phyloP scores from a whole-genome alignment of 2,797 vertebrate species.

The Rhinoraja longicauda region DNA sequence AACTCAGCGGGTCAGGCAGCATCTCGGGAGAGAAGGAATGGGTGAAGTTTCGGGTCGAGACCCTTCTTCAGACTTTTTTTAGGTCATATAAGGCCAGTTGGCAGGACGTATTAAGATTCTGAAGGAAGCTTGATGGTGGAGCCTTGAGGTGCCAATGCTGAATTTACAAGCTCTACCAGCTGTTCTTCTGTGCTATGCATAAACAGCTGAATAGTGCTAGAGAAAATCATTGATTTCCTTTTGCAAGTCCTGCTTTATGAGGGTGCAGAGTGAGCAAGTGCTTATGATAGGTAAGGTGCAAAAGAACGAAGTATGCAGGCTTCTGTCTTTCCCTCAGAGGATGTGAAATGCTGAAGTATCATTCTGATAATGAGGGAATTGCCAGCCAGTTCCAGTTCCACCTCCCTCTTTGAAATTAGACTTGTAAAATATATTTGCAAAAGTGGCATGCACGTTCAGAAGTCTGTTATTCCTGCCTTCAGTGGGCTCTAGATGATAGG shows the following conservation, averaged over 20 bases:
- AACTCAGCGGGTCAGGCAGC: no score
- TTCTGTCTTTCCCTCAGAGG: not conserved
- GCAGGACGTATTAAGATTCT: not conserved
- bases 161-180: not conserved
- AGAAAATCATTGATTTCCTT: not conserved
- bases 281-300: not conserved
- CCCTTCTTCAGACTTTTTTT: no score
- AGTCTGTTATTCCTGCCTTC: not conserved
- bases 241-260: not conserved
- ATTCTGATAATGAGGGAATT: not conserved
- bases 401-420: not conserved
- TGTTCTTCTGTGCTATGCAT: no score
- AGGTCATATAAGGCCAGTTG: not conserved
- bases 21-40: no score
- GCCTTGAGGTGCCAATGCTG: not conserved
- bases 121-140: not conserved
- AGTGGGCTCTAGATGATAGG: not conserved
- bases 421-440: not conserved
- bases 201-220: no score
- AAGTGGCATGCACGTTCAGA: not conserved
- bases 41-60: no score
- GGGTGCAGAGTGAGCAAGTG: not conserved
- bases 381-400: not conserved
- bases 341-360: not conserved
- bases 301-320: not conserved